Evolutionary conservation across 2,797 vertebrate species (phyloP), one percentile per base, ranked within the genome.

Genomic region (Melanogrammus aeglefinus): DNA sequence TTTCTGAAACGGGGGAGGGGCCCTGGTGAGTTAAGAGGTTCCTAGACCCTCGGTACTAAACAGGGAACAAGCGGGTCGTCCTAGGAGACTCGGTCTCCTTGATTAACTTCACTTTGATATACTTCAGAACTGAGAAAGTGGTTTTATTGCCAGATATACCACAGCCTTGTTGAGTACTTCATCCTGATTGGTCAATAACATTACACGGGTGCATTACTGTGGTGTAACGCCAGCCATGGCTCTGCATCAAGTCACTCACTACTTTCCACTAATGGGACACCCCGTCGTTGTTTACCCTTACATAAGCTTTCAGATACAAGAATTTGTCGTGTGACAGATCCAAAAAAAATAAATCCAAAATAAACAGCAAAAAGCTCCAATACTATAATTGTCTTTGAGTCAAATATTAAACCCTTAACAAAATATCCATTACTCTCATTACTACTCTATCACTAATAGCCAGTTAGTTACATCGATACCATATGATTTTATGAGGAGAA

Each of bases 1-100:
- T 95, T 99, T 99, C 98, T 99, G 88, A 21, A 75, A 80, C 51
- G 77, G 7, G 76, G 81, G 13, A n/a, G 57, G 57, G 9, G 57
- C 16, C 47, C 18, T 57, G 57, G n/a, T 63, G 21, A 63, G 8
- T 57, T 8, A 24, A 24, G n/a, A 9, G n/a, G 57, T 63, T 24
- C 57, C 51, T 16, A 57, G 16, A 57, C 51, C n/a, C 51, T 57
- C n/a, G 57, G 57, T 63, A 63, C 21, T 24, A 2, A 18, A 51
- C 16, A 6, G 47, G 47, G 47, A 14, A 44, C 41, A 12, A 12
- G 41, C 14, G 41, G 41, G 41, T 44, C 41, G 41, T 44, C 6
- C 38, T 9, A 3, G 13, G 44, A 47, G 47, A n/a, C 18, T n/a
- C 47, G 47, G 18, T 0, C 51, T 57, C 51, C 51, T 6, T 21